Base-by-base conservation (phyloP, 1,140 invertebrate genomes). In the Orchestia grillus region DNA sequence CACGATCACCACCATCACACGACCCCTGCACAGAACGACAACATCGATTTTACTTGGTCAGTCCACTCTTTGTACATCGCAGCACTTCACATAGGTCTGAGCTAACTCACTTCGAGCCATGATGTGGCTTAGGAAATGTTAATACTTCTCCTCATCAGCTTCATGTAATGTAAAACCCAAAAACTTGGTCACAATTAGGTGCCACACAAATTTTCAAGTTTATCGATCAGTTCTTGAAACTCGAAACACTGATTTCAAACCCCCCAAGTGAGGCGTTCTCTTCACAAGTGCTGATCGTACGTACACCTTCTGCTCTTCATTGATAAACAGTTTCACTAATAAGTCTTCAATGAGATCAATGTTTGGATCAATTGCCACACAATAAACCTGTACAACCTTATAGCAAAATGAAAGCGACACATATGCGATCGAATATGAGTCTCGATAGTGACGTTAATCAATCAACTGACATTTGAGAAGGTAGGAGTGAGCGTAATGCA, bases 21-120 rank as follows among this genome's bases (percentile, higher is more conserved):
- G 92, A 94, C 92, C 92, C 92, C 92, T 94, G 92, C 92, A 94
- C 92, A 94, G 44, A 94, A 94, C 92, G 92, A 94, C 92, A 94
- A 94, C 92, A 94, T 94, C 92, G 43, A 47, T 94, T 94, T 94
- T 94, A 94, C 92, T 94, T 77, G 92, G 44, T 47, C 92, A 94
- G 92, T 94, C 92, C 92, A 94, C 92, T 44, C 23, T 19, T 44
- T 77, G 11, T 77, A 36, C 28, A 77, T 77, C 1, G 11, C 28
- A 23, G 62, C 62, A 77, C 62, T 77, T 77, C 62, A 23, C 62
- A 23, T 77, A 36, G 36, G 1, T 36, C 36, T 77, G 11, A 77
- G 1, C 62, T 23, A 15, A 77, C 62, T 77, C 62, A 28, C 36
- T 77, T 77, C 11, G 62, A 1, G 28, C 36, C 62, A 77, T 77